Evolutionary conservation across 2,888 invertebrate genomes (phyloP), one percentile per base, ranked within the genome.

Genomic region (Cryptocheilus praepositus): DNA sequence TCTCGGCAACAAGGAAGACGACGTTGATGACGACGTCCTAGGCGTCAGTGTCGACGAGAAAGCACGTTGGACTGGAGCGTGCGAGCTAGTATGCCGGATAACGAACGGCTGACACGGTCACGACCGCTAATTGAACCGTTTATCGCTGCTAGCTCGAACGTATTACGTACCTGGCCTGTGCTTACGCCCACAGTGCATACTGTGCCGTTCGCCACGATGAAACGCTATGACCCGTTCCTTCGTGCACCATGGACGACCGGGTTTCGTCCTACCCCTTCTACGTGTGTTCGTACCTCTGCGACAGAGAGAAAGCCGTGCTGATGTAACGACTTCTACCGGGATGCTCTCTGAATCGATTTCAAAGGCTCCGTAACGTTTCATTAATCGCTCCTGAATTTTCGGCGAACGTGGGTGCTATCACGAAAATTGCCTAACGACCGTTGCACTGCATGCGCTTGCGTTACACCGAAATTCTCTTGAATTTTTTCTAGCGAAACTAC

Each of bases 61-160:
- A 19, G 52, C 53, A 22, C 25, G 53, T 22, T 18, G 16, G 55
- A 15, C 5, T 4, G 21, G 55, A 28, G 36, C 36, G 16, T 19
- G 25, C 15, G 55, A 55, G 36, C n/a, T 13, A 11, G 55, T n/a
- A 36, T 7, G 55, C 15, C 16, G 55, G 68, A 66, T 68, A 71
- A 74, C 75, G 71, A 77, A 78, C 71, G 75, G 74, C 75, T 78
- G 75, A 80, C 76, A 75, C 78, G 74, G 76, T 77, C 79, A 73
- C 72, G 72, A 73, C 68, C 76, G 67, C 76, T 80, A 80, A 80
- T 80, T 75, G 78, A 78, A 78, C 74, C 78, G 77, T 79, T 79
- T 78, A 79, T 76, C 73, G 74, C 69, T 73, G 70, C 64, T 66
- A 62, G 64, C 64, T 70, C 64, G 67, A 69, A 68, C 70, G 71